Conservation (phyloP, 2,888 invertebrate genomes). For the Biston betularia region DNA sequence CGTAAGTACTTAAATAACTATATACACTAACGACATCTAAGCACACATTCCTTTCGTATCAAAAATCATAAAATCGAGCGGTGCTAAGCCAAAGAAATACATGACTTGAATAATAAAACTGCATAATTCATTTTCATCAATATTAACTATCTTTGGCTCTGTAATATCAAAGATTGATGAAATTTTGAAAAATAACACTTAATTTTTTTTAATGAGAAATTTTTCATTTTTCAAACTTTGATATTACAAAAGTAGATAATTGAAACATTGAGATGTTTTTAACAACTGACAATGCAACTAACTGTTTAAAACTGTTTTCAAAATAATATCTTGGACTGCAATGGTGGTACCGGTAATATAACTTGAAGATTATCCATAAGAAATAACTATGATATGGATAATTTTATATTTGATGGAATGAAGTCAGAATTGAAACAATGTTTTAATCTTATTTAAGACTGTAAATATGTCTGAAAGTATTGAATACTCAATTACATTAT, state of each 20-base stretch:
- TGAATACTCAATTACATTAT: neutral
- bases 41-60: neutral
- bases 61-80: conserved; percentile 67
- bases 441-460: neutral
- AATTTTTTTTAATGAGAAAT: no score
- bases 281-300: conserved; percentile 34
- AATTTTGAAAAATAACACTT: no score
- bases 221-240: conserved; percentile 26
- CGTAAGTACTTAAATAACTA: no score
- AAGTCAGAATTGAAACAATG: conserved; percentile 41
- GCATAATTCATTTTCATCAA: neutral
- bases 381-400: conserved; percentile 38
- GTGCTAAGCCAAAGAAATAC: conserved; percentile 59
- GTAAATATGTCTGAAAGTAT: neutral
- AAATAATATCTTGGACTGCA: conserved; percentile 42
- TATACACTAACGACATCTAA: no score
- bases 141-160: conserved; percentile 57
- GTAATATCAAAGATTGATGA: conserved; percentile 61
- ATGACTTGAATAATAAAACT: conserved; percentile 27
- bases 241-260: conserved; percentile 33
- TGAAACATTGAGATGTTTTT: neutral
- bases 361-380: conserved; percentile 36
- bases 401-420: conserved; percentile 38
- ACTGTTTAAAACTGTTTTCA: conserved; percentile 39
- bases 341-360: conserved; percentile 41